phyloP scores from a whole-genome alignment of 2,888 invertebrate genomes.

The Stenoptilia bipunctidactyla region DNA sequence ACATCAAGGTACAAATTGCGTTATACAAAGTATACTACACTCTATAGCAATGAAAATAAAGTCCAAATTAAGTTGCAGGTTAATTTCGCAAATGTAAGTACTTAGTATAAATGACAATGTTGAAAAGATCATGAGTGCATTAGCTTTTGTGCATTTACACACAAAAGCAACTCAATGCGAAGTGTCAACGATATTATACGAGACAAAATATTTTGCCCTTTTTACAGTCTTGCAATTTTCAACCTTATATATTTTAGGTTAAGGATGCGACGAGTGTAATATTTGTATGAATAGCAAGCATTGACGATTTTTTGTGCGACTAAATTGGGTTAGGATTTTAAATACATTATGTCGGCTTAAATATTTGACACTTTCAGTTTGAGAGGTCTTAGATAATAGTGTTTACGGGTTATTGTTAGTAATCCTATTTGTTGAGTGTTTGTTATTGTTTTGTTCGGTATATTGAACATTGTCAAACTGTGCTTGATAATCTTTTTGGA shows the following conservation, averaged over 20 bases:
- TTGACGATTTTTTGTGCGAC: conserved; percentile 25
- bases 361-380: conserved; percentile 37
- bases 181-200: conserved; percentile 44
- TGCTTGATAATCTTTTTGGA: no score
- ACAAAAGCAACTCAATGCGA: conserved; percentile 46
- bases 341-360: conserved; percentile 33
- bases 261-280: conserved; percentile 12
- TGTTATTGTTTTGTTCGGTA: conserved; percentile 34
- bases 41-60: no score
- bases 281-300: conserved; percentile 7
- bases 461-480: neutral
- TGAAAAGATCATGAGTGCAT: conserved; percentile 65
- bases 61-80: no score
- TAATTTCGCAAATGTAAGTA: conserved; percentile 28
- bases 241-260: conserved; percentile 12
- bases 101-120: conserved; percentile 62
- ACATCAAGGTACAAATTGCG: conserved; percentile 15
- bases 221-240: neutral
- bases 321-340: conserved; percentile 58
- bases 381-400: conserved; percentile 22
- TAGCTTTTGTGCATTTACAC: conserved; percentile 43
- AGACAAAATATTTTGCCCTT: conserved; percentile 3
- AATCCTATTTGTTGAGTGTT: conserved; percentile 43
- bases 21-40: no score
- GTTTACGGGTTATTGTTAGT: conserved; percentile 44